Base-by-base conservation (phyloP, 2,797 vertebrate genomes). In the Girardinus metallicus region DNA sequence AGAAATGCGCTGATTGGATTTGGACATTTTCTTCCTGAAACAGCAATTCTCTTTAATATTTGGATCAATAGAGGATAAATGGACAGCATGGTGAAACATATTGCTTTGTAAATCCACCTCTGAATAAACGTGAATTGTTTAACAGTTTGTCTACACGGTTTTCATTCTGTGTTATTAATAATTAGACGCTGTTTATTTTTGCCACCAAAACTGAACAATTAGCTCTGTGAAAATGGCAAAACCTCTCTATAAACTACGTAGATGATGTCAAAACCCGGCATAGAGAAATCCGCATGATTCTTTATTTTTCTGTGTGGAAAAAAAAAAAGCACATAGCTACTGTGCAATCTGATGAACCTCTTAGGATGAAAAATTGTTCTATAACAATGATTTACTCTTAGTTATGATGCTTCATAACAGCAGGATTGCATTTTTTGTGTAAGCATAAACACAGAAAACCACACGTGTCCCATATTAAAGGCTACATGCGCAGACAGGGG, bases 381-480 rank as follows among this genome's bases (percentile, higher is more conserved):
- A 41, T 73, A 73, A 83, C 80, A 80, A 74, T 78, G 73, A 85
- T 88, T 81, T 83, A 82, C n/a, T 75, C 16, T 82, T 83, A 10
- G 44, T 78, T 85, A 31, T 47, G 82, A 72, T 76, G 73, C 23
- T 82, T 86, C 57, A 68, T 18, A 80, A 80, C 79, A 81, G 75
- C 79, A 82, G 80, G 49, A 74, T 71, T 83, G 44, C 18, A 74
- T 89, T 93, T 82, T 72, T 77, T 70, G 80, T 77, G 74, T 76
- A 86, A 83, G 80, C 82, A 79, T 77, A 80, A 82, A 85, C 49
- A 78, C 78, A 88, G 72, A 88, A 77, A 83, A 78, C 83, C 80
- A 85, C 90, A 85, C 87, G 88, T 89, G 84, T 83, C 76, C 64
- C 66, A 66, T 83, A 90, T 89, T 92, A 85, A 79, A 80, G 84